These are phyloP conservation scores for Halcyon malimbica DNA, from an alignment of 2,113 vertebrate genomes.

Conservation along the genomic window DNA sequence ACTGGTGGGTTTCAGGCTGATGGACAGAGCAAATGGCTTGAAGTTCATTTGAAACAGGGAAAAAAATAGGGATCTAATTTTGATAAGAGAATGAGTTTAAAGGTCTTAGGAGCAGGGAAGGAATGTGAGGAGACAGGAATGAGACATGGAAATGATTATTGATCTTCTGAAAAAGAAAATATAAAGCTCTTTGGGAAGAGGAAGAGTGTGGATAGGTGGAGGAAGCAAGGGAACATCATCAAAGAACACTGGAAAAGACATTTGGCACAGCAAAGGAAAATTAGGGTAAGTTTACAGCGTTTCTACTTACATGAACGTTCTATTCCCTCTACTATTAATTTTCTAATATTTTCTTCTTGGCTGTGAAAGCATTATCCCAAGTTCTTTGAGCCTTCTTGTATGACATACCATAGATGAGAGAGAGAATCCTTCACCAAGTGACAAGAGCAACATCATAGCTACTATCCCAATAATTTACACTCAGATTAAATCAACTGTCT, in stretches of 20 bases:
- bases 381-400: not conserved
- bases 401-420: not conserved
- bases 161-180: not conserved
- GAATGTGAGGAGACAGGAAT: not conserved
- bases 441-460: not conserved
- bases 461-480: not conserved
- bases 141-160: not conserved
- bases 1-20: not conserved
- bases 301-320: not conserved
- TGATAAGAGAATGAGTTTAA: constrained; percentile 7
- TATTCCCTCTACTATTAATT: not conserved
- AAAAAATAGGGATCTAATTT: not conserved
- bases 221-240: not conserved
- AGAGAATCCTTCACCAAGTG: not conserved
- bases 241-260: not conserved
- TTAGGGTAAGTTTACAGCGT: not conserved
- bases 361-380: not conserved
- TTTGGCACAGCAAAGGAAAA: not conserved
- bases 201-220: not conserved
- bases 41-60: not conserved
- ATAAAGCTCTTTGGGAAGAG: not conserved
- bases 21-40: not conserved
- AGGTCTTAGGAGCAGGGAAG: not conserved
- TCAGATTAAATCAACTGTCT: not conserved
- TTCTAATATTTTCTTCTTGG: not conserved